These are phyloP conservation scores for Temnopleurus reevesii DNA, from an alignment of 53 echinoderm and acorn worm genomes.

Conservation along the genomic window DNA sequence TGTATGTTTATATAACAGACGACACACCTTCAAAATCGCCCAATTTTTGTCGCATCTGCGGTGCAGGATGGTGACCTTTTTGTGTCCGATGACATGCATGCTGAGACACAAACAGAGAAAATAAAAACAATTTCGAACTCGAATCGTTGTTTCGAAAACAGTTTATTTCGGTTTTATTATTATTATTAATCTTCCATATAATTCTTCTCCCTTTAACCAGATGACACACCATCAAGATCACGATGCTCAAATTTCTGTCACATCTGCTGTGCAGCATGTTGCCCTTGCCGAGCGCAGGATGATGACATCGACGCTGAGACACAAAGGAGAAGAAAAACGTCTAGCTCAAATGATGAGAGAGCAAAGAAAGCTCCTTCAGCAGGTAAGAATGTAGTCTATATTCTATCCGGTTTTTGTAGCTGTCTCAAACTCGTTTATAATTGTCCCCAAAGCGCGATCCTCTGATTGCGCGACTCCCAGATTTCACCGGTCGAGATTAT, in stretches of 20 bases:
- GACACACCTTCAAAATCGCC: too few species aligned
- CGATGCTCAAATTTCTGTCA: constrained; percentile 33
- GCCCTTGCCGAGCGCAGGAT: background rate
- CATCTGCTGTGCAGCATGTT: constrained; percentile 40
- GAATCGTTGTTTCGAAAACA: background rate
- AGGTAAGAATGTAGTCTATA: background rate
- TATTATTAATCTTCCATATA: background rate
- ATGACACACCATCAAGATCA: constrained; percentile 33
- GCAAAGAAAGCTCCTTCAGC: constrained; percentile 36
- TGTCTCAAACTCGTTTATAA: too few species aligned
- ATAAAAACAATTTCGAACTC: too few species aligned
- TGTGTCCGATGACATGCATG: too few species aligned
- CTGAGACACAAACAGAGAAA: too few species aligned
- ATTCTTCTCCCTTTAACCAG: background rate
- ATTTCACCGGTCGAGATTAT: too few species aligned
- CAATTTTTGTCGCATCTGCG: too few species aligned
- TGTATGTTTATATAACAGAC: too few species aligned
- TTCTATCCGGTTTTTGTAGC: background rate
- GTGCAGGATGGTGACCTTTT: too few species aligned
- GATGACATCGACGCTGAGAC: constrained; percentile 9
- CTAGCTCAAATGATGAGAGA: background rate
- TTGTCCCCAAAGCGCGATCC: too few species aligned
- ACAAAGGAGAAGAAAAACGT: background rate
- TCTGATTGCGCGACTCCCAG: too few species aligned
- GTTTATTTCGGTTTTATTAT: background rate